Evolutionary conservation across 2,797 vertebrate genomes (phyloP), one percentile per base, ranked within the genome.

Genomic region (Lithobates pipiens): DNA sequence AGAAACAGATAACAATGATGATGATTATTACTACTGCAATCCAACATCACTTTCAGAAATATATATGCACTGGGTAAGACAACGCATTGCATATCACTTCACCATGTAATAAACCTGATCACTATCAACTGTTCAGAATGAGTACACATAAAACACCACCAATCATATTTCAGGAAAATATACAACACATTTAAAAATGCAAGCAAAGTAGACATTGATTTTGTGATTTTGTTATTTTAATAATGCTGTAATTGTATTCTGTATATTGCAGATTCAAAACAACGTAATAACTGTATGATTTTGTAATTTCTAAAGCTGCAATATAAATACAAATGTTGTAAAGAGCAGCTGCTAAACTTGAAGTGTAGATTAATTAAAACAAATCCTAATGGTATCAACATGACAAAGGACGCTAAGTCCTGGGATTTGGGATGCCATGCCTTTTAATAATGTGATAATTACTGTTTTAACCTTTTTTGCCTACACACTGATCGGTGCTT

Each of bases 391-490:
- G 68, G 75, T 68, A 86, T 76, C 69, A 77, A 77, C 36, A 50
- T 18, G 75, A 82, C 39, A 44, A 23, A 68, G 57, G 57, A 73
- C 46, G 54, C 71, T 54, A 82, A 77, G 36, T 86, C 50, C 15
- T 15, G 85, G 67, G 79, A 77, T 65, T 82, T 32, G 85, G 57
- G 54, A 54, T 82, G 74, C 21, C 74, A 77, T 82, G 77, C n/a
- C 77, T 86, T 82, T 82, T 21, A 86, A 82, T 82, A 86, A 82
- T 65, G 85, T 73, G 80, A 82, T 86, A 82, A 83, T 86, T 86
- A 86, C 68, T 36, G 54, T 23, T 50, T 82, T 86, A 82, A 86
- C 79, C 85, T 81, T 86, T 77, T 50, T 84, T 77, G n/a, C 27
- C 73, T 68, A 32, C 46, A 71, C 54, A 69, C 74, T 65, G 50